phyloP scores from a whole-genome alignment of 2,797 vertebrate genomes.

The Heterohyrax brucei region DNA sequence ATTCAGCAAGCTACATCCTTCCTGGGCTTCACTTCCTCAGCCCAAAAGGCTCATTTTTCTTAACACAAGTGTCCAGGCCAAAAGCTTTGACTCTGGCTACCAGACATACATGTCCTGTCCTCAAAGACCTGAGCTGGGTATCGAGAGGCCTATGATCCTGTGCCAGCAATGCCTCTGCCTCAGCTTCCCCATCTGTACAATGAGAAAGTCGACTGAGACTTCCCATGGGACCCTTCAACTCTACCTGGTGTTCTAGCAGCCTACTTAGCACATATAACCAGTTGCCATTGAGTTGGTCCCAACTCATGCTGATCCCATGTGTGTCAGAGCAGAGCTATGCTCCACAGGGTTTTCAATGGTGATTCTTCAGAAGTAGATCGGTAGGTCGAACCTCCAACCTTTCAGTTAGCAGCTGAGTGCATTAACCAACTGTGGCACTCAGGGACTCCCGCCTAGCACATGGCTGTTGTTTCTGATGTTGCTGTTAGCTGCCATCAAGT shows the following conservation, averaged over 20 bases:
- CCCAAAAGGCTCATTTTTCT: neutral
- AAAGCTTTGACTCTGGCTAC: neutral
- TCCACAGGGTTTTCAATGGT: neutral
- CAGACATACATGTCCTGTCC: neutral
- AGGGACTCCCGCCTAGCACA: neutral
- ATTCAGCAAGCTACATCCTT: neutral
- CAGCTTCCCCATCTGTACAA: neutral
- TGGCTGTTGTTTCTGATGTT: too few relatives aligned
- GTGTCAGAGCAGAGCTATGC: neutral
- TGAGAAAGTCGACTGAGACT: neutral
- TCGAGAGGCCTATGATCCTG: neutral
- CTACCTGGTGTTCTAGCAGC: neutral
- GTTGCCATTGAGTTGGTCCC: neutral
- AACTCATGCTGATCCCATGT: neutral
- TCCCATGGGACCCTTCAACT: neutral
- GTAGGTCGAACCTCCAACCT: neutral
- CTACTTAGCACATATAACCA: neutral
- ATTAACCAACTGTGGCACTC: too few relatives aligned
- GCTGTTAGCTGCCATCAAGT: neutral
- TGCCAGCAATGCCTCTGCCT: neutral
- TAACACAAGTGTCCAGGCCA: neutral
- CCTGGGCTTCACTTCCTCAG: neutral
- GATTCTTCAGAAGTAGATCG: neutral
- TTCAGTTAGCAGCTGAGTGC: neutral
- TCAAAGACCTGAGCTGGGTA: neutral